Conservation (phyloP, 2,113 vertebrate species). For the Myrmecobius fasciatus region DNA sequence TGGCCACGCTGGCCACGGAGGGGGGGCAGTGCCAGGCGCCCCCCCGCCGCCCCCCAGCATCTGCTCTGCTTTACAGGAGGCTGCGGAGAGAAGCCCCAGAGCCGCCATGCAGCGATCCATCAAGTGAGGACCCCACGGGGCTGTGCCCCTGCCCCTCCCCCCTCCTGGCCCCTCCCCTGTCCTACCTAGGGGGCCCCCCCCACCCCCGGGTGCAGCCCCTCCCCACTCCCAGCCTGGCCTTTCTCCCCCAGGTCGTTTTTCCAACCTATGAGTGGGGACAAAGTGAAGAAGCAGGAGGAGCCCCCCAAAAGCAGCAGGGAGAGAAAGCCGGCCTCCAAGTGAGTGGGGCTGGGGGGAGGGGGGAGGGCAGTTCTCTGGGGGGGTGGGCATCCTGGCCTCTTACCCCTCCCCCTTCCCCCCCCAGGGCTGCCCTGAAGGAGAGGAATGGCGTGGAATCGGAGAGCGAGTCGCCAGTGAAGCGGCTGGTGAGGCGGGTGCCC, state of each 20-base stretch:
- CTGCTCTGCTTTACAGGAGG: slow-evolving; percentile 48
- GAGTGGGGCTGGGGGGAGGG: not conserved
- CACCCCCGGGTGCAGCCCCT: too few relatives aligned
- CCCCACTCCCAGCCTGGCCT: not conserved
- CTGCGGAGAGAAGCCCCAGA: not conserved
- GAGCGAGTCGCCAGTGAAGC: slow-evolving; percentile 85
- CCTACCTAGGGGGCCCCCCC: not conserved
- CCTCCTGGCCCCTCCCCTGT: not conserved
- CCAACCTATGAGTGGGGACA: slow-evolving; percentile 83
- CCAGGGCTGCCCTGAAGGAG: slow-evolving; percentile 83
- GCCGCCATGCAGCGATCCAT: slow-evolving; percentile 79
- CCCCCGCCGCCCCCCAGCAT: too few relatives aligned
- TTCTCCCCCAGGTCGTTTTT: slow-evolving; percentile 89
- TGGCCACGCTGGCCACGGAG: too few relatives aligned
- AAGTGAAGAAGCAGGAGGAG: slow-evolving; percentile 79
- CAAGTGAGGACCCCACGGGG: slow-evolving; percentile 63
- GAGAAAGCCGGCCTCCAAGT: slow-evolving; percentile 64
- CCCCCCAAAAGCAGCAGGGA: slow-evolving; percentile 62
- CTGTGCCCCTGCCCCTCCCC: not conserved
- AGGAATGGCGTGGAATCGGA: slow-evolving; percentile 80
- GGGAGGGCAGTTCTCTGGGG: not conserved
- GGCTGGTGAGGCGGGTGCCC: slow-evolving; percentile 77
- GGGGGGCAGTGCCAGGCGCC: too few relatives aligned
- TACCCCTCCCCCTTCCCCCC: fast-evolving
- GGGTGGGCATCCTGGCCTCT: not conserved